Evolutionary conservation across 2,888 invertebrate species (phyloP), one percentile per base, ranked within the genome.

Genomic region (Cheilosia variabilis): DNA sequence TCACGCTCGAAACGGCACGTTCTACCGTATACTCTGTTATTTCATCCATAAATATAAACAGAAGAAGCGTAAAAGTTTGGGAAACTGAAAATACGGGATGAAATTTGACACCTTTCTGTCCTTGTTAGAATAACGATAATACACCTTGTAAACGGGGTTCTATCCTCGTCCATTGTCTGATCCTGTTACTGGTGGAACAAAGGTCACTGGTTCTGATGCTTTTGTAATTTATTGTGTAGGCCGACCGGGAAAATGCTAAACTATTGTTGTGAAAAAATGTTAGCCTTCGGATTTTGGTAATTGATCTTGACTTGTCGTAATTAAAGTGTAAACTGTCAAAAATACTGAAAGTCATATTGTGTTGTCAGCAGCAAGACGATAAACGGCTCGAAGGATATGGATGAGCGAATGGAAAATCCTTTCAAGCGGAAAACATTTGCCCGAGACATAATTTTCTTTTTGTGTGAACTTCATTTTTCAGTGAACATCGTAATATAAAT

Each of bases 1-100:
- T 68, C 81, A 81, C 81, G 81, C 68, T 63, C 63, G 52, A 45
- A 57, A 63, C 34, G 63, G 63, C 75, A 75, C 81, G 75, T 81
- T 57, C 63, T 53, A 63, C 75, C 63, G 19, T 62, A 45, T 24
- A n/a, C 50, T 58, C 45, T 34, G 22, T 34, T 57, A 45, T 45
- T 66, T 66, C 41, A 53, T 53, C 41, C 41, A 45, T 19, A 55
- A 6, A 34, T 47, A 47, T 47, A 45, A 45, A 47, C 17, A 47
- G 19, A 17, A 17, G 19, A 47, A 19, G 47, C 2, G 9, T 45
- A 47, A 47, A 10, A 17, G 9, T 47, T 17, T 19, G 9, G 47
- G 9, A 2, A 47, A 17, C 9, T 47, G 17, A 9, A 19, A 47
- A 43, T n/a, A n/a, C 13, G 47, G 47, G 47, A 17, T 9, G 47